Base-by-base conservation (phyloP, 2,888 invertebrate genomes). In the Anoplius nigerrimus region DNA sequence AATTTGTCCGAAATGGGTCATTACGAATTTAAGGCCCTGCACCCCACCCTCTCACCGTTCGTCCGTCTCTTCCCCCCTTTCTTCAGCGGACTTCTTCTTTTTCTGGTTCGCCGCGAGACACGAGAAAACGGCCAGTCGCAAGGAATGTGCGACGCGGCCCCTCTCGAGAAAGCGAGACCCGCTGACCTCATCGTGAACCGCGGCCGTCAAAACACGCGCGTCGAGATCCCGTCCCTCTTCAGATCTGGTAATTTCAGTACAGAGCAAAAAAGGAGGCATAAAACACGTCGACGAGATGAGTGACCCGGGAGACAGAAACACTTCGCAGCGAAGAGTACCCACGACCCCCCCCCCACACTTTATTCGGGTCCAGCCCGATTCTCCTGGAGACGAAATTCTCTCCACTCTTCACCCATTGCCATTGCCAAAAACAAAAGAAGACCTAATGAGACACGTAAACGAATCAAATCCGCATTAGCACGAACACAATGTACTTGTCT, bases 141-240 rank as follows among this genome's bases (percentile, higher is more conserved):
- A 54, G 68, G 66, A 65, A 62, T 62, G 69, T 63, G 64, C 74
- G 69, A 70, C 64, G 21, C 43, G 46, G 48, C 43, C 53, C 64
- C 64, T 80, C 53, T 53, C 76, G 77, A 72, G 76, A 77, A 81
- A 79, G 80, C 82, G 78, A 75, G 79, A 71, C 76, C 75, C 71
- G 72, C 69, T 84, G 84, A 85, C 84, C 84, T 78, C 80, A 75
- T 82, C 83, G 77, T 82, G 84, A 84, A 84, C 84, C 82, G 77
- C 72, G 76, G 77, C 79, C 80, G 80, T 81, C 81, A 81, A 81
- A 81, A 77, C 78, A 79, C 72, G 70, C 65, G 57, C 68, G 66
- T 67, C 57, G 43, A 15, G 20, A 11, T 13, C 18, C 58, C 61
- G 21, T 51, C 24, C 52, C 34, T 43, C 13, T 16, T 15, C 58